These are phyloP conservation scores for Catocala nupta DNA, from an alignment of 2,888 invertebrate species.

Conservation along the genomic window DNA sequence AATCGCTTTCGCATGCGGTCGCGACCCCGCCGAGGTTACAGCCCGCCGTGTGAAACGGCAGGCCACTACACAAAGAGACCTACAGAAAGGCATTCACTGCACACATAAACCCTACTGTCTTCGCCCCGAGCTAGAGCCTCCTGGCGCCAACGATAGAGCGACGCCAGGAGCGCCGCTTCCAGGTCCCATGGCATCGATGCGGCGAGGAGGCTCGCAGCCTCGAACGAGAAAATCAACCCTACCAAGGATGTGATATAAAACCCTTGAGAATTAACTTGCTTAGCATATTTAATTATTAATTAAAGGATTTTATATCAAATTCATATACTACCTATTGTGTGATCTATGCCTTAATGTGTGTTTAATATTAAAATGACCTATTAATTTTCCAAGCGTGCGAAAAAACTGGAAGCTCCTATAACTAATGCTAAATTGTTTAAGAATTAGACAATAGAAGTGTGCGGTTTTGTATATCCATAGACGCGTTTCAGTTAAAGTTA, in stretches of 20 bases:
- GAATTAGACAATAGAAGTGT: conserved; percentile 61
- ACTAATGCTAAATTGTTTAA: conserved; percentile 51
- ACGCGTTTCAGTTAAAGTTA: conserved; percentile 72
- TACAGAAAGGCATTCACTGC: no score
- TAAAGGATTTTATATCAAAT: conserved; percentile 63
- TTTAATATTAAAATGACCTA: conserved; percentile 59
- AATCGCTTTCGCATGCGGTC: no score
- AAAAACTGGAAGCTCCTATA: conserved; percentile 68
- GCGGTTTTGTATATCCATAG: conserved; percentile 68
- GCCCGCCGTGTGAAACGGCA: no score
- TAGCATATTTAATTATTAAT: background rate
- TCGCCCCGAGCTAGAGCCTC: no score
- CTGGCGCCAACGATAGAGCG: no score
- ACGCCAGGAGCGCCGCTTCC: no score
- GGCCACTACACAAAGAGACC: no score
- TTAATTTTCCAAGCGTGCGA: conserved; percentile 74
- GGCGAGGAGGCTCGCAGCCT: no score
- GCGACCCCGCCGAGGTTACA: no score
- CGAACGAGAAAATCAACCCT: no score
- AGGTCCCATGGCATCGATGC: no score
- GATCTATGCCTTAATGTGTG: conserved; percentile 48
- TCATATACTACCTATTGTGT: conserved; percentile 47
- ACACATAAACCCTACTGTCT: no score
- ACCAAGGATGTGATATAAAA: conserved; percentile 66
- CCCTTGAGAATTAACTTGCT: conserved; percentile 20